These are phyloP conservation scores for Vicugna pacos DNA, from an alignment of 2,113 vertebrate genomes.

Conservation along the genomic window DNA sequence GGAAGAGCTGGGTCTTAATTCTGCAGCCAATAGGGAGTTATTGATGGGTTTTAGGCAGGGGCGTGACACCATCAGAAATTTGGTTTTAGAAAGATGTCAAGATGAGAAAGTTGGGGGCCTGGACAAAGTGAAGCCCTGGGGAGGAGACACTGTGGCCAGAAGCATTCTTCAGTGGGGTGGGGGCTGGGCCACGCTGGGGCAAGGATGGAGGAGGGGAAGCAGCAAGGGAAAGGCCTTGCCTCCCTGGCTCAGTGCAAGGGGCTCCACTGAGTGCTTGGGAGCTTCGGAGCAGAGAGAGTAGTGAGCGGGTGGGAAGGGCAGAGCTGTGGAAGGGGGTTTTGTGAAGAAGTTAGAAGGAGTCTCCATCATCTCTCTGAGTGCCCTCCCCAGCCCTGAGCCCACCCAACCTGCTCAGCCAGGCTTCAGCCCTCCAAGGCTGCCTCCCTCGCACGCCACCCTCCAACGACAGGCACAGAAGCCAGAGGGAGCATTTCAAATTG, in stretches of 20 bases:
- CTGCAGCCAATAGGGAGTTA: not conserved
- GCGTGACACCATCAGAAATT: not conserved
- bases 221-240: not conserved
- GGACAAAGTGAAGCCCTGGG: not conserved
- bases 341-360: not conserved
- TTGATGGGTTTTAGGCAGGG: not conserved
- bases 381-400: not conserved
- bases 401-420: not conserved
- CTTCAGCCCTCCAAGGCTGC: not conserved
- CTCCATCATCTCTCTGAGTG: not conserved
- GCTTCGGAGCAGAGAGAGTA: not conserved
- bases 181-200: not conserved
- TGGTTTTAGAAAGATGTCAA: not conserved
- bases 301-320: not conserved
- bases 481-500: not conserved
- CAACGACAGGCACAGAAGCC: not conserved
- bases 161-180: not conserved
- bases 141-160: not conserved
- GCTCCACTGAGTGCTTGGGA: not conserved
- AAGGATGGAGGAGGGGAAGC: not conserved
- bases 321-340: no score
- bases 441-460: rapidly evolving
- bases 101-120: not conserved
- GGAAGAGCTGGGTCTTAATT: not conserved
- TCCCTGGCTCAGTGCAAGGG: not conserved